Conservation (phyloP, 2,797 vertebrate species). For the Malurus leucopterus region DNA sequence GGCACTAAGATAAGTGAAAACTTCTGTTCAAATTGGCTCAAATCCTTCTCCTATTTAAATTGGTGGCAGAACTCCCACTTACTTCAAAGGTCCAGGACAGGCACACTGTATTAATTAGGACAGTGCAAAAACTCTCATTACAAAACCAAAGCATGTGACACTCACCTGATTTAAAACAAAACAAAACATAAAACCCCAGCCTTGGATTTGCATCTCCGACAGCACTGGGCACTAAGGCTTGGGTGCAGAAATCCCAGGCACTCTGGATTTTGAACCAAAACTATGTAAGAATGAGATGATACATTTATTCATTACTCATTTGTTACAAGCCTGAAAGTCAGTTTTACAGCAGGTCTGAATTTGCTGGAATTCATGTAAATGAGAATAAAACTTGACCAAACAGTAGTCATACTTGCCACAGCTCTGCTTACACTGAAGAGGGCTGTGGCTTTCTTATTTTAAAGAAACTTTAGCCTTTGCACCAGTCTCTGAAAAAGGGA, state of each 20-base stretch:
- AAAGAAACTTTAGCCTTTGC: not conserved
- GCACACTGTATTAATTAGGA: constrained; percentile 58
- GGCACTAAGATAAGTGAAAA: constrained; percentile 64
- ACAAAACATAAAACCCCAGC: not conserved
- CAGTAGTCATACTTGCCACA: not conserved
- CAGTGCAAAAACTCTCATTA: constrained; percentile 50
- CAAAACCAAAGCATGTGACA: constrained; percentile 17
- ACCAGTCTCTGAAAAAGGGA: not conserved
- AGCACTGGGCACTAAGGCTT: not conserved
- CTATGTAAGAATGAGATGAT: not conserved
- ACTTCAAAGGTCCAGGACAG: constrained; percentile 63
- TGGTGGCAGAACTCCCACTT: constrained; percentile 64
- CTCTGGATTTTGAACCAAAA: not conserved
- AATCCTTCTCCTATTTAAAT: constrained; percentile 61
- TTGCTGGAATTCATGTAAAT: not conserved
- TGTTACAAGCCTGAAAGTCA: not conserved
- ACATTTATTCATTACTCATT: not conserved
- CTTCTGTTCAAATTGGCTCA: constrained; percentile 66
- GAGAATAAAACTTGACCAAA: not conserved
- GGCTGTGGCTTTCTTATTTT: not conserved
- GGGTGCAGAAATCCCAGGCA: not conserved
- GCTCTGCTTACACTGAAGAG: not conserved
- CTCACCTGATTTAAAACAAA: constrained; percentile 54
- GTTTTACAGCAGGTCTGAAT: not conserved
- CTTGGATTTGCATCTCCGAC: constrained; percentile 3